Evolutionary conservation across 2,113 vertebrate species (phyloP), one percentile per base, ranked within the genome.

Genomic region (Ictidomys tridecemlineatus): DNA sequence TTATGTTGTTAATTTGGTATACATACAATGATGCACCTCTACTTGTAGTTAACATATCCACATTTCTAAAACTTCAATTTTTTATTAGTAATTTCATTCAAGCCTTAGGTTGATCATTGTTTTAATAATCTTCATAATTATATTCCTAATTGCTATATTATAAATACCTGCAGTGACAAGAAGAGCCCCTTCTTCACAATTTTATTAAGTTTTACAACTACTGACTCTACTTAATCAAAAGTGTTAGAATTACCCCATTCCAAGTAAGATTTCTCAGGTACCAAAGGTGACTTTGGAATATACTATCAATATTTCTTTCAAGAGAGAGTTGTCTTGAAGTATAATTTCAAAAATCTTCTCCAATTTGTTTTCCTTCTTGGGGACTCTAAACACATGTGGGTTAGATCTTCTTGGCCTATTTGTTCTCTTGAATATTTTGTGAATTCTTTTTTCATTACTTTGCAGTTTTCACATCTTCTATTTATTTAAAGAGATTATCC

Each of bases 401-500:
- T 87, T 92, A 7, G 26, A 67, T n/a, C 61, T 78, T 51, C 2
- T 53, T 12, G 42, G 63, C 48, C 45, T 67, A 39, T 61, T 72
- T 87, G 34, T 67, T 74, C 48, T 72, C 85, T 78, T 72, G 24
- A 88, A 72, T 53, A 37, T 74, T 96, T 92, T 63, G 22, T 77
- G 63, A 63, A 45, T 56, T 91, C 2, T 56, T 82, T n/a, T 85
- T 18, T 26, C 34, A 78, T 61, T 56, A 84, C 26, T 83, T 85
- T 67, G 12, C 9, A n/a, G 37, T 37, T 18, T 84, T 84, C 53
- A 77, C 2, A 56, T 65, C n/a, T n/a, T 56, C 34, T 87, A 1
- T 93, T 63, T 89, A 56, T 91, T 96, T 74, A 79, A 58, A 82
- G 22, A 83, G 32, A 85, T 61, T 85, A 67, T 8, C 26, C 30